Evolutionary conservation across 1,140 invertebrate species (phyloP), one percentile per base, ranked within the genome.

Genomic region (Bactericera cockerelli): DNA sequence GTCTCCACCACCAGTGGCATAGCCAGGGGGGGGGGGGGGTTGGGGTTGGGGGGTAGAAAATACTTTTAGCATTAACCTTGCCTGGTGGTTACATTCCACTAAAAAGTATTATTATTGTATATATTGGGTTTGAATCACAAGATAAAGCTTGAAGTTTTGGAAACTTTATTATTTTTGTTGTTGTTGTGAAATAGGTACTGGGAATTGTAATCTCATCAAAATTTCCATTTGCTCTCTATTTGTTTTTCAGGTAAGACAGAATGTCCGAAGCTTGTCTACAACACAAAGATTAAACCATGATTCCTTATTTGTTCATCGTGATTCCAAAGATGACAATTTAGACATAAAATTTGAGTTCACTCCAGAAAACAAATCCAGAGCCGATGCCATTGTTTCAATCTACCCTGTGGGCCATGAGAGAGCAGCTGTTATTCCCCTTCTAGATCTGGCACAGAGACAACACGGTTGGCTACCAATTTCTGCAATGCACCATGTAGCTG

Each of bases 401-500:
- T 99, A 98, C 74, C 97, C 97, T 0, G 91, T 97, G 70, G 96
- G 94, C 8, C 93, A 98, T 71, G 87, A 98, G 68, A 77, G 86
- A 63, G 94, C 89, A 39, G 97, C 95, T 2, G 87, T 97, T 76
- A 97, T 99, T 65, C 97, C 97, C 2, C 67, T 99, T 10, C 72
- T 99, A 25, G 97, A 99, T 75, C 73, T 99, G 61, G 97, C 97
- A 26, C 97, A 99, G 71, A 80, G 97, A 62, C 97, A 99, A 70
- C 82, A 91, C 73, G 94, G 93, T 55, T 99, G 96, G 96, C 74
- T 98, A 25, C 94, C 96, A 1, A 92, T 99, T 63, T 87, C 93
- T 0, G 96, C 94, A 10, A 99, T 99, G 96, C 91, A 99, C 70
- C 87, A 91, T 72, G 93, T 96, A n/a, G 93, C 93, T 28, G 86